phyloP scores from a whole-genome alignment of 2,113 vertebrate genomes.

The Pachycephala philippinensis region DNA sequence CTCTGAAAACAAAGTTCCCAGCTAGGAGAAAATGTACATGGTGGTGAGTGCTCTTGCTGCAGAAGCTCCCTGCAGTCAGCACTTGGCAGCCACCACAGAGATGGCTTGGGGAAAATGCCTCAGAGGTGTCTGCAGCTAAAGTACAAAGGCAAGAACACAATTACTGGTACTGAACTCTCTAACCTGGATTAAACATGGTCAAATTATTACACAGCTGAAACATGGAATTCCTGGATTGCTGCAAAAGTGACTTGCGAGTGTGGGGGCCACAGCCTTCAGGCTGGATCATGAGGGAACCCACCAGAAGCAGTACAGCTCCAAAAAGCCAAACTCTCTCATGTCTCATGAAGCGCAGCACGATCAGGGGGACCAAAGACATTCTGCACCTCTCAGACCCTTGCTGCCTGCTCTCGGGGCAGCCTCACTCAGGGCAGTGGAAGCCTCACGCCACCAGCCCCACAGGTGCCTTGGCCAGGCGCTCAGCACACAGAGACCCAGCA shows the following conservation, averaged over 20 bases:
- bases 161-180: neutral
- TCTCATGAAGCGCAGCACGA: rapidly evolving
- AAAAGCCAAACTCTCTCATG: neutral
- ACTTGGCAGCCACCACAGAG: neutral
- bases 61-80: neutral
- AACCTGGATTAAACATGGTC: neutral
- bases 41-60: neutral
- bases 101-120: neutral
- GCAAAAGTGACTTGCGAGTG: neutral
- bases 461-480: rapidly evolving
- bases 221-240: neutral
- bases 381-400: neutral
- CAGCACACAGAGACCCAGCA: neutral
- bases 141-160: neutral
- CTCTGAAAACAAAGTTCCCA: neutral
- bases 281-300: rapidly evolving
- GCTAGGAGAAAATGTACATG: neutral
- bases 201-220: neutral
- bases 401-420: rapidly evolving
- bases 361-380: neutral
- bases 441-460: neutral
- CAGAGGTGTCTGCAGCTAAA: neutral
- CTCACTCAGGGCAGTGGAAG: neutral
- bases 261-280: rapidly evolving
- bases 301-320: rapidly evolving